Evolutionary conservation across 2,888 invertebrate genomes (phyloP).

Genomic region (Microdon myrmicae): DNA sequence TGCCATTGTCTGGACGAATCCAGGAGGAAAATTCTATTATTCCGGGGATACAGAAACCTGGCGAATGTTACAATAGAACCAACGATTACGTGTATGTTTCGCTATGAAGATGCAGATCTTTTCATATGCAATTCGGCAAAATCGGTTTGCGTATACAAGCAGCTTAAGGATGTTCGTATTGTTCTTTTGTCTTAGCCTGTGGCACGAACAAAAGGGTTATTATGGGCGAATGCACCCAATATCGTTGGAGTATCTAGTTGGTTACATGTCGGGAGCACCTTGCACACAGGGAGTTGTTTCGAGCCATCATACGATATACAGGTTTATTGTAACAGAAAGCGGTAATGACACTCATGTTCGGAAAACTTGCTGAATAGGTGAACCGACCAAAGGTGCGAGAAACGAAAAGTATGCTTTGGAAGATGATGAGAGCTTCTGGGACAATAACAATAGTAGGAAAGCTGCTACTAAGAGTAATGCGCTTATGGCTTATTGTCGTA

Average conservation of each 20-base stretch:
- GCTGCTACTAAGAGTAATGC: too few species aligned
- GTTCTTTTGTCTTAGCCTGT: conserved; percentile 43
- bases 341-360: conserved; percentile 33
- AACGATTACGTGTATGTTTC: conserved; percentile 11
- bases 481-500: too few species aligned
- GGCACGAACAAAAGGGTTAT: conserved; percentile 50
- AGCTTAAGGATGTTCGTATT: conserved; percentile 38
- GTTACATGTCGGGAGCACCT: conserved; percentile 44
- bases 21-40: conserved; percentile 67
- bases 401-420: too few species aligned
- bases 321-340: conserved; percentile 41
- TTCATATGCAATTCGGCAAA: conserved; percentile 49
- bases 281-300: conserved; percentile 7
- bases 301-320: conserved; percentile 28
- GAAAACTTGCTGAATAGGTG: conserved; percentile 37
- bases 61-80: conserved; percentile 45
- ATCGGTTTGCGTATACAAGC: conserved; percentile 30
- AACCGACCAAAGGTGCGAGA: conserved; percentile 15
- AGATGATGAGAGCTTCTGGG: conserved; percentile 13
- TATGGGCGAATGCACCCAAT: conserved; percentile 42
- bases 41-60: too few species aligned
- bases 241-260: conserved; percentile 13
- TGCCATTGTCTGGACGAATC: conserved; percentile 64
- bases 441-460: conserved; percentile 15
- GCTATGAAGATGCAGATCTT: conserved; percentile 21